Evolutionary conservation across 2,113 vertebrate species (phyloP).

Genomic region (Hyperoodon ampullatus): DNA sequence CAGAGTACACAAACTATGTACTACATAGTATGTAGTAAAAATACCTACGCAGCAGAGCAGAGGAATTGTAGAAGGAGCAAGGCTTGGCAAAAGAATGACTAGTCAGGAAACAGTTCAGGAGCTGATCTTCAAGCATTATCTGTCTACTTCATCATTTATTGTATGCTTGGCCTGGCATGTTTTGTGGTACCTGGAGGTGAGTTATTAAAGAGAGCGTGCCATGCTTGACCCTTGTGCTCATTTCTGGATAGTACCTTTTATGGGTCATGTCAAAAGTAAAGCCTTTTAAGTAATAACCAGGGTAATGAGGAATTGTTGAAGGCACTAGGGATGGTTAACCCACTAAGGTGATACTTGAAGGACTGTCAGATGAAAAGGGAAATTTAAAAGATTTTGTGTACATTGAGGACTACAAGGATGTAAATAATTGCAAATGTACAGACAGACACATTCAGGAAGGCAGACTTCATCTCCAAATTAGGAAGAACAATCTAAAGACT

Average conservation of each 20-base stretch:
- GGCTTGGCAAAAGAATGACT: neutral
- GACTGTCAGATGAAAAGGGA: neutral
- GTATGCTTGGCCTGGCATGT: neutral
- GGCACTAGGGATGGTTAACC: neutral
- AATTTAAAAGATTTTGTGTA: neutral
- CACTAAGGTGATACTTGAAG: neutral
- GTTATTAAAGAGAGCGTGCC: neutral
- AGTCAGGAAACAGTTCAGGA: neutral
- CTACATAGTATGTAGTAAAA: neutral
- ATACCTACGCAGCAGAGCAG: neutral
- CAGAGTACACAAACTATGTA: neutral
- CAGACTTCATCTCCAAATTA: conserved; percentile 16
- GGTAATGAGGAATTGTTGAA: neutral
- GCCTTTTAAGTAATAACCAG: neutral
- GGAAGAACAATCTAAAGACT: neutral
- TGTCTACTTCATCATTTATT: neutral
- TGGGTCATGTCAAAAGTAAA: neutral
- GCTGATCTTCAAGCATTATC: neutral
- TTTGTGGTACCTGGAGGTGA: neutral
- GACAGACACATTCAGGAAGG: neutral
- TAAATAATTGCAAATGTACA: neutral
- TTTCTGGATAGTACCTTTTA: neutral
- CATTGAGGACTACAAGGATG: neutral
- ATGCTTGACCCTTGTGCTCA: neutral
- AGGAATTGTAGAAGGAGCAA: neutral